Base-by-base conservation (phyloP, 2,888 invertebrate genomes). In the Trichogramma dendrolimi region DNA sequence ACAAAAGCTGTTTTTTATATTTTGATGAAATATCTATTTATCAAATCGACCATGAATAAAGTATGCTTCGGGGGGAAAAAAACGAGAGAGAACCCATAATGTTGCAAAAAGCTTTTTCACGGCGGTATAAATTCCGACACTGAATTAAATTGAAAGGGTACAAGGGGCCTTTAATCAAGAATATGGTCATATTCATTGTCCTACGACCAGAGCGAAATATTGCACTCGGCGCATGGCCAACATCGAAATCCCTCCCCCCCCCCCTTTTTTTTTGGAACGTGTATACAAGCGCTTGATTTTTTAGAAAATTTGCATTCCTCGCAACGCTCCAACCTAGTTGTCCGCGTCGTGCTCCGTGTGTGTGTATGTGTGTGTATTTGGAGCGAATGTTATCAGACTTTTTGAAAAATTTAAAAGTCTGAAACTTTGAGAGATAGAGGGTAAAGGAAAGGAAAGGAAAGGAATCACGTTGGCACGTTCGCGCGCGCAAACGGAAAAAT, bases 401-500 rank as follows among this genome's bases (percentile, higher is more conserved):
- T 44, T 52, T 56, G 51, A 57, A 59, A 59, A 59, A 55, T 54
- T 58, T 42, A 59, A 59, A 56, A 59, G 49, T 11, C 8, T 5
- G 11, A 10, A 10, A 47, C 7, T 5, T 6, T 11, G 47, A 5
- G n/a, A 8, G n/a, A 10, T 11, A 42, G 41, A 54, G 48, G n/a
- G 10, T 46, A 58, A 41, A 43, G 56, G 40, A n/a, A 8, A 27
- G 11, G 41, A 38, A 39, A 10, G 51, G 52, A 61, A 56, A 57
- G 51, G 52, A 55, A 58, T 55, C 50, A 39, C 47, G 27, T 27
- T 27, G 27, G 27, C 27, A 27, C 27, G 27, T 27, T 27, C 27
- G 27, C 27, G 27, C 27, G 27, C 27, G 27, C 27, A 27, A 27
- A 27, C 27, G 27, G 27, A 27, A 27, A 27, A 27, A 27, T 27